These are phyloP conservation scores for Lophotriccus pileatus DNA, from an alignment of 2,797 vertebrate species.

Conservation along the genomic window DNA sequence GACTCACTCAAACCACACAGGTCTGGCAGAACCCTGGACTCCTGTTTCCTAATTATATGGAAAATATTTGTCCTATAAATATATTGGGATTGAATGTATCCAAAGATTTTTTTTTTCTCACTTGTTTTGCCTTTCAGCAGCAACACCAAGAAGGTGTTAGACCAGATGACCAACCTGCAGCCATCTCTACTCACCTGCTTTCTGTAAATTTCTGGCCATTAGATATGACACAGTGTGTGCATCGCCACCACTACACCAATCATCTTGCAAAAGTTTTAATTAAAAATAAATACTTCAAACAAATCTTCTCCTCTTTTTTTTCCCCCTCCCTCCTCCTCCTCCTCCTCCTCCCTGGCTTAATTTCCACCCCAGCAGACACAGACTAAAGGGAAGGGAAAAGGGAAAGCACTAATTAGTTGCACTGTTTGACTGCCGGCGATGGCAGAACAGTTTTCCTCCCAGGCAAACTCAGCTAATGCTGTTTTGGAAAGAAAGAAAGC, in stretches of 20 bases:
- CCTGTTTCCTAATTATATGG: not conserved
- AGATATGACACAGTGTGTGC: not conserved
- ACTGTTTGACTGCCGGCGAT: slow-evolving; percentile 41
- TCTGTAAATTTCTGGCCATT: not conserved
- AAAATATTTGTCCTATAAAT: not conserved
- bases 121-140: not conserved
- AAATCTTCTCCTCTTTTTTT: not conserved
- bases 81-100: not conserved
- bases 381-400: slow-evolving; percentile 38
- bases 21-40: not conserved
- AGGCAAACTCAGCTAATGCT: slow-evolving; percentile 63
- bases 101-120: not conserved
- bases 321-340: not conserved
- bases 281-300: not conserved
- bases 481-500: slow-evolving; percentile 53
- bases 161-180: not conserved
- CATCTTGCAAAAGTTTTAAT: not conserved
- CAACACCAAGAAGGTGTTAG: not conserved
- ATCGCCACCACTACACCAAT: not conserved
- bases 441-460: slow-evolving; percentile 53
- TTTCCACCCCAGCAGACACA: slow-evolving; percentile 4
- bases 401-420: slow-evolving; percentile 64
- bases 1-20: not conserved
- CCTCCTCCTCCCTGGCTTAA: not conserved
- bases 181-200: not conserved